A percentile compares a stretch with the other conserved stretches of the same genome.
phyloP scores from a whole-genome alignment of 2,888 invertebrate species.

The Pyrrhosoma nymphula region DNA sequence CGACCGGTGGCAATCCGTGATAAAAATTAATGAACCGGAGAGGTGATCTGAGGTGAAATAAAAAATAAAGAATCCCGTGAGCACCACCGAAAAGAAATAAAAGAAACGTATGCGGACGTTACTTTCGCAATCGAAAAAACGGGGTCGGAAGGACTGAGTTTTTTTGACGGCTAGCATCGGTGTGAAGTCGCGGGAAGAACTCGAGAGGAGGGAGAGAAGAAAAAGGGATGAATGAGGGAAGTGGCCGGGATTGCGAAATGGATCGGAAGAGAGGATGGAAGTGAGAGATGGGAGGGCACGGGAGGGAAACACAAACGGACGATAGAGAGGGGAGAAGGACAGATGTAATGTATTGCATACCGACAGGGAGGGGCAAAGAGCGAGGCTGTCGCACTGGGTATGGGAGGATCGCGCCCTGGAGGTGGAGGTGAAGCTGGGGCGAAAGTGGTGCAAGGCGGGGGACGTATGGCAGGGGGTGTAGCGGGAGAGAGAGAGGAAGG shows the following conservation, averaged over 20 bases:
- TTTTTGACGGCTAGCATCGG: neutral
- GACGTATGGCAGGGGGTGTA: neutral
- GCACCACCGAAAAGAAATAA: neutral
- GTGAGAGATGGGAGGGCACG: neutral
- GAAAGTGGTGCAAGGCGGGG: neutral
- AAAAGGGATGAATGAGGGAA: neutral
- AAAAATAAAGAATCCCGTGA: no score
- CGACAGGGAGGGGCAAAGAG: neutral
- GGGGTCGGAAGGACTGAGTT: neutral
- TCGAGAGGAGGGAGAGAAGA: neutral
- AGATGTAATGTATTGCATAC: conserved; percentile 27
- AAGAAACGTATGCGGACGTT: neutral
- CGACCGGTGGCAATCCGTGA: neutral
- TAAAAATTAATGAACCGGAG: neutral
- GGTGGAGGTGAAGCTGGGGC: neutral
- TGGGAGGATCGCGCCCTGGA: neutral
- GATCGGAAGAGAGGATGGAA: neutral
- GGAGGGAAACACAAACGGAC: neutral
- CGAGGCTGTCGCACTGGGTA: neutral
- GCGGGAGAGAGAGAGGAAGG: neutral
- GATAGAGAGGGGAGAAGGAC: conserved; percentile 21
- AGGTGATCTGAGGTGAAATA: neutral
- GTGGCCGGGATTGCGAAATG: neutral
- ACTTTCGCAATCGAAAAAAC: neutral
- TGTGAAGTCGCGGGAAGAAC: neutral